Evolutionary conservation across 2,888 invertebrate genomes (phyloP), one percentile per base, ranked within the genome.

Genomic region (Ormyrus thymus): DNA sequence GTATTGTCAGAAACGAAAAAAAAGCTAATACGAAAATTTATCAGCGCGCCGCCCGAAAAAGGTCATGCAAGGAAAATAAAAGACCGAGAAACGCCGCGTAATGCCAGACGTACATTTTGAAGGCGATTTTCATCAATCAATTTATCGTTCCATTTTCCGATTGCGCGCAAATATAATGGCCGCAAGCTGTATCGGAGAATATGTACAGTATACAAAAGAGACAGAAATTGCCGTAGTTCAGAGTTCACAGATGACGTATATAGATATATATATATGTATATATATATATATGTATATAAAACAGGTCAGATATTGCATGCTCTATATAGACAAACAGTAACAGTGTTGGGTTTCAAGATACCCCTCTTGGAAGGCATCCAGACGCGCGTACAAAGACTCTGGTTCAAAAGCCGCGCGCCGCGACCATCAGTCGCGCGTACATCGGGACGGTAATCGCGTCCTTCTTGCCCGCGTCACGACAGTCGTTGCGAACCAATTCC

Each of bases 321-420:
- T 87, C 87, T 87, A 87, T 85, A 71, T 76, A 82, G 83, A 82
- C 84, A 86, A 83, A 84, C 80, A 84, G 85, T 86, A 86, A 81
- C 83, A 84, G 83, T 83, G 81, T 79, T 81, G 81, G 81, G 79
- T 64, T 69, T 78, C 81, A 55, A 79, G 81, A 77, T 77, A 79
- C 79, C 56, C 71, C 50, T 71, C 55, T 76, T 70, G 73, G 73
- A 69, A 66, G 58, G 68, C 62, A 64, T 81, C 72, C 78, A 62
- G 70, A 29, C 29, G 4, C 71, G 15, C 53, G 65, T 46, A 56
- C 61, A 76, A 76, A 69, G 68, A 56, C 68, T 65, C 55, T 65
- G 10, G n/a, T 45, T 9, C 50, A 72, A 61, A 73, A 73, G 55
- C 29, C 4, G 29, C 29, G 29, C 64, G 7, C 8, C 13, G 71